These are phyloP conservation scores for Azemiops feae DNA, from an alignment of 2,113 vertebrate species.

Conservation along the genomic window DNA sequence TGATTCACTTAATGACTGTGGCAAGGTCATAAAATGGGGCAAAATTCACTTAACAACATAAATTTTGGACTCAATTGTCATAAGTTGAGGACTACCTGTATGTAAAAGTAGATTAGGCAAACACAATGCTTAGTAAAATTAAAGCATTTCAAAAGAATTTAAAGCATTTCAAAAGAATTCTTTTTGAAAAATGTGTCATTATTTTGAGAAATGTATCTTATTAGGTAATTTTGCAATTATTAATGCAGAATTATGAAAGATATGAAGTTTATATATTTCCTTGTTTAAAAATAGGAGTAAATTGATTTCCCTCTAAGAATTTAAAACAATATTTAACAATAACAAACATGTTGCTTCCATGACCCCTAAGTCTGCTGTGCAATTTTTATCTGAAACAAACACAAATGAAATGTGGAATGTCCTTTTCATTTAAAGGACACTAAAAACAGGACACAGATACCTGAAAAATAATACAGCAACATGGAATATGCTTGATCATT, in stretches of 20 bases:
- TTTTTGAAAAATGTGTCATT: not conserved
- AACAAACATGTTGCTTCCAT: not conserved
- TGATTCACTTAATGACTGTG: not conserved
- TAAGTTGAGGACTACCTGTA: not conserved
- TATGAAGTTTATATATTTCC: not conserved
- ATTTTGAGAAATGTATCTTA: not conserved
- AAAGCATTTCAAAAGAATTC: not conserved
- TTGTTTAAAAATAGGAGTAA: not conserved
- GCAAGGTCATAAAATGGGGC: not conserved
- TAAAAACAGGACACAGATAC: not conserved
- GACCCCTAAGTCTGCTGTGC: not conserved
- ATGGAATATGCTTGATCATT: not conserved
- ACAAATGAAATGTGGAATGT: not conserved
- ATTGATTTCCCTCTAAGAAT: not conserved
- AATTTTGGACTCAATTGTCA: not conserved
- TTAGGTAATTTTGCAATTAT: not conserved
- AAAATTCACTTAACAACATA: not conserved
- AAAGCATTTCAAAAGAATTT: not conserved
- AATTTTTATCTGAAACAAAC: not conserved
- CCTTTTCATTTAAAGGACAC: not conserved
- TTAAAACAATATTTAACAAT: not conserved
- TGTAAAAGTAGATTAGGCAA: slow-evolving; percentile 3
- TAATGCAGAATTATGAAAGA: not conserved
- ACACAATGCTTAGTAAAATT: not conserved
- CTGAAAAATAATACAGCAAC: not conserved